Base-by-base conservation (phyloP, 1,140 invertebrate species). In the Sitodiplosis mosellana region DNA sequence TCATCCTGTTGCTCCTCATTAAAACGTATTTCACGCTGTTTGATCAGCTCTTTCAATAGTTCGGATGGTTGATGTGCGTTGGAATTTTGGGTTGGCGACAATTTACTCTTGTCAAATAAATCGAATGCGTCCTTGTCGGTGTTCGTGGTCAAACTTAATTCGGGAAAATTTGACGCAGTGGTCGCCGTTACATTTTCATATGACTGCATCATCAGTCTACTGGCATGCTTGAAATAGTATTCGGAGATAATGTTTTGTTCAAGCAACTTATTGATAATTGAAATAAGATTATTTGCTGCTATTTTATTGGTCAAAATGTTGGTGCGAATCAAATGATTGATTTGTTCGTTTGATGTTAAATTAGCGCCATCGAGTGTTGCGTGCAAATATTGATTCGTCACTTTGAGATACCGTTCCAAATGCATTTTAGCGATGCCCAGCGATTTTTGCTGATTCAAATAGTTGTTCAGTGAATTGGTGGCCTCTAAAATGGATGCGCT, bases 371-470 rank as follows among this genome's bases (percentile, higher is more conserved):
- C 42, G 8, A 41, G 2, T 44, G 33, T 33, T 48, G 17, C n/a
- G 14, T 50, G 37, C 11, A 52, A 34, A 52, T 49, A 52, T 33
- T 49, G 45, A 45, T 52, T 47, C 15, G 48, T 52, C 12, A 52
- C 33, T 42, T 49, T 49, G 27, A 52, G 38, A 42, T 49, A 52
- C 17, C 45, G 48, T 27, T 49, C 48, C 15, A 52, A 48, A 47
- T 52, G 48, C 38, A 43, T 49, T 47, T 49, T 49, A 8, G 51
- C 51, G 5, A 47, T 44, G 20, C 42, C 46, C 7, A 50, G 41
- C 7, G 46, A 47, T 47, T 45, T 36, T 12, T 48, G 40, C 10
- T 48, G 47, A 45, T 33, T 27, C 21, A 45, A 33, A 17, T 45
- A 27, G 43, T 19, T 45, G 11, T 27, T 27, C 4, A 27, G 27